Conservation (phyloP, 2,888 invertebrate species). For the Dusona sp. region DNA sequence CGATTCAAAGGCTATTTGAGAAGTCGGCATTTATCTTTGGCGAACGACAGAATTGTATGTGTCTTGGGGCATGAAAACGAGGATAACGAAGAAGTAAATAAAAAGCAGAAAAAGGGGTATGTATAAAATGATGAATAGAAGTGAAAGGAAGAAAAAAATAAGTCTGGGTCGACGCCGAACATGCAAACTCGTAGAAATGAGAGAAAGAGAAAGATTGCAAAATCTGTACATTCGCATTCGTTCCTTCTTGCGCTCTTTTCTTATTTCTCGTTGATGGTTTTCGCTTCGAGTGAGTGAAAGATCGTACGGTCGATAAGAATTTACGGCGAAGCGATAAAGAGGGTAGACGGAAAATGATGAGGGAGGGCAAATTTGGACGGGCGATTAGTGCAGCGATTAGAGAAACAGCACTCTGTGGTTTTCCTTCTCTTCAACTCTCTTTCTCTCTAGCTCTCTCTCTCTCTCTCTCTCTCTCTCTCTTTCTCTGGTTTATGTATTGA, state of each 20-base stretch:
- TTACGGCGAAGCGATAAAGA: constrained; percentile 68
- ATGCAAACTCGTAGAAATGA: constrained; percentile 1
- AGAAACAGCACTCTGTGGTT: constrained; percentile 51
- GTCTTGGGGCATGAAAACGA: background rate
- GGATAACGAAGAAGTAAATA: background rate
- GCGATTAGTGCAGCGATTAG: constrained; percentile 77
- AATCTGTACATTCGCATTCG: constrained; percentile 14
- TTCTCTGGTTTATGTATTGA: constrained; percentile 46
- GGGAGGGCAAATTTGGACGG: constrained; percentile 75
- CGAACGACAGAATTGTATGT: background rate
- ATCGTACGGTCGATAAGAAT: constrained; percentile 67
- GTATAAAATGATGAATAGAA: constrained; percentile 2
- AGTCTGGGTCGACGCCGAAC: background rate
- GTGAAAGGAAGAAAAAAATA: background rate
- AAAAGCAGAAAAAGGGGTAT: background rate
- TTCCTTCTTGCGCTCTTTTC: constrained; percentile 19
- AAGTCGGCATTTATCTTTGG: background rate
- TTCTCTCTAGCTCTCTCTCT: constrained; percentile 11
- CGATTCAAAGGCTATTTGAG: background rate
- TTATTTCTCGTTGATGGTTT: constrained; percentile 59
- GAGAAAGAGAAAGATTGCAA: constrained; percentile 12
- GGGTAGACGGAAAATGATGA: constrained; percentile 72
- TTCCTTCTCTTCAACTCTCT: constrained; percentile 46
- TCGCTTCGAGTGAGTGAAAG: constrained; percentile 64
- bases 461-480: background rate